A percentile compares a stretch with the other conserved stretches of the same genome.
Evolutionary conservation across 2,888 invertebrate species (phyloP).

Genomic region (Zonitis immaculata): DNA sequence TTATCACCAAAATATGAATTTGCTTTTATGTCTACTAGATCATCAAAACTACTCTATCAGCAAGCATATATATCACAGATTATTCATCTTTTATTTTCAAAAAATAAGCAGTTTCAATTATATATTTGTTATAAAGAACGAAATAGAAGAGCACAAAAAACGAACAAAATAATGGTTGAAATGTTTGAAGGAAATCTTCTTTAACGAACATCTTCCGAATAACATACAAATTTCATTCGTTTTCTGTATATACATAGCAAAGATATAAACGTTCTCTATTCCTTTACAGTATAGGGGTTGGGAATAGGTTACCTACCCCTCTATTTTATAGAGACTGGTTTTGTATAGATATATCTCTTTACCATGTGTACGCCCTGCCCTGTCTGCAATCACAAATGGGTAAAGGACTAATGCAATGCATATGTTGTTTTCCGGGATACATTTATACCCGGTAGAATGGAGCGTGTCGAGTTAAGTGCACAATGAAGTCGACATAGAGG

Average conservation of each 20-base stretch:
- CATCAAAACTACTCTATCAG: background rate
- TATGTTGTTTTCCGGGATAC: slow-evolving; percentile 47
- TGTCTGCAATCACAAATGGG: slow-evolving; percentile 10
- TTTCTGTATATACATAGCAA: background rate
- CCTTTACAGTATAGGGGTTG: background rate
- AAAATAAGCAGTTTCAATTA: background rate
- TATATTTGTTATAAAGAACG: no score
- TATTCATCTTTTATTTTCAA: background rate
- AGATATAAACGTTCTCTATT: background rate
- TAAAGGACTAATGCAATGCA: slow-evolving; percentile 43
- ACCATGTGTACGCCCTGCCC: background rate
- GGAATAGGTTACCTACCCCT: no score
- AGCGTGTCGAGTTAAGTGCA: slow-evolving; percentile 45
- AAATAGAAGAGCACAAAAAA: background rate
- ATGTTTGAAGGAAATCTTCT: background rate
- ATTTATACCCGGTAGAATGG: slow-evolving; percentile 44
- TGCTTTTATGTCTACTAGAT: background rate
- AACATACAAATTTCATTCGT: background rate
- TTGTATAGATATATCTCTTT: background rate
- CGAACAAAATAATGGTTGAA: background rate
- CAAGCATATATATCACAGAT: background rate
- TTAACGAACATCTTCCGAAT: background rate
- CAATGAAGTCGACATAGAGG: slow-evolving; percentile 26
- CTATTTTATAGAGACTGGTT: no score
- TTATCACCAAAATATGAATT: background rate